Evolutionary conservation across 2,113 vertebrate genomes (phyloP).

Genomic region (Xerus inauris): DNA sequence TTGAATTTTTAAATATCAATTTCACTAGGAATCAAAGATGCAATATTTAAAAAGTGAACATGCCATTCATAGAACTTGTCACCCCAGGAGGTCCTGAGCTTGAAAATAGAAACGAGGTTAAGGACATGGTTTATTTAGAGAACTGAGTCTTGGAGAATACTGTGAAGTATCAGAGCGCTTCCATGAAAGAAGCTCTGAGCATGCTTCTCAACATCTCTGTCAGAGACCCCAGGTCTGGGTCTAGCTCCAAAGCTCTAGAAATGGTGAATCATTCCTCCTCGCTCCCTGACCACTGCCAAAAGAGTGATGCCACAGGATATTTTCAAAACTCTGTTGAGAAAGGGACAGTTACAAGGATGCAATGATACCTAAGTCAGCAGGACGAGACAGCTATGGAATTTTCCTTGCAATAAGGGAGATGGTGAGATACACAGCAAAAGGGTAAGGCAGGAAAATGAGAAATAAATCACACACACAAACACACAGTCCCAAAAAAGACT

Average conservation of each 20-base stretch:
- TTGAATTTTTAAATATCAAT: conserved; percentile 3
- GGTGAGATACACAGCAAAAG: background rate
- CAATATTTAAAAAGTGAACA: background rate
- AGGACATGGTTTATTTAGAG: background rate
- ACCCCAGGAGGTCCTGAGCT: background rate
- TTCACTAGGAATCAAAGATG: background rate
- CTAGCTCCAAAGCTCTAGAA: conserved; percentile 28
- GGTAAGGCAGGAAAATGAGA: background rate
- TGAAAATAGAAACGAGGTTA: conserved; percentile 17
- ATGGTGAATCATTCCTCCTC: conserved; percentile 11
- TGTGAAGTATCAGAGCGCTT: background rate
- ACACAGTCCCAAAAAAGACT: background rate
- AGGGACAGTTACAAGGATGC: background rate
- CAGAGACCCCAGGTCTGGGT: background rate
- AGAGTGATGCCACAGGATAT: background rate
- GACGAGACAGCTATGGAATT: background rate
- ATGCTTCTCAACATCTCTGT: background rate
- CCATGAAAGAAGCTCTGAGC: conserved; percentile 56
- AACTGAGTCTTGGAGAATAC: background rate
- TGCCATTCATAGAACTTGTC: background rate
- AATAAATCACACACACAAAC: background rate
- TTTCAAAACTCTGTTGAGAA: conserved; percentile 54
- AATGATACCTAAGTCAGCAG: background rate
- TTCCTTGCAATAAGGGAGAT: background rate
- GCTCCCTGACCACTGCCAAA: background rate